phyloP scores from a whole-genome alignment of 2,113 vertebrate genomes.

The Chaetops frenatus region DNA sequence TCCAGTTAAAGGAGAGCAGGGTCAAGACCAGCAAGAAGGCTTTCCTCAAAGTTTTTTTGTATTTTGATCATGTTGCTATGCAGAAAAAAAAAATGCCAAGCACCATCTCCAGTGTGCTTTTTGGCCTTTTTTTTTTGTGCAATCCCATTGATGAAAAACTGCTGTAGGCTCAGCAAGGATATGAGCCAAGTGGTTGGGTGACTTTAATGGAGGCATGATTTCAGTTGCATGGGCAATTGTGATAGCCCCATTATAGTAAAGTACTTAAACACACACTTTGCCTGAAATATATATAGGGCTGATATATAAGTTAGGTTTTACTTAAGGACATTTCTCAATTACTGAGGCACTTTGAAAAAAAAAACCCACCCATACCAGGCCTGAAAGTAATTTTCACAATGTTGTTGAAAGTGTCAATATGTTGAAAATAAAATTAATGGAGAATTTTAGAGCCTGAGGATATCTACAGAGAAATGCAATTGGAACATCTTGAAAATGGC shows the following conservation, averaged over 20 bases:
- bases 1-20: neutral
- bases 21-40: neutral
- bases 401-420: neutral
- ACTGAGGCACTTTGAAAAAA: neutral
- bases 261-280: neutral
- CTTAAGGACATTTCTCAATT: neutral
- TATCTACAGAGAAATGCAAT: neutral
- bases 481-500: neutral
- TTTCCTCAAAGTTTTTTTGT: neutral
- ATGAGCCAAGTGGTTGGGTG: neutral
- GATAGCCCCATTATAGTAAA: neutral
- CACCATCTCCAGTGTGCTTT: neutral
- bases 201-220: neutral
- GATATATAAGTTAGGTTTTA: neutral
- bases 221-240: neutral
- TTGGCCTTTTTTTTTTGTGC: neutral
- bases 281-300: neutral
- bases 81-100: neutral
- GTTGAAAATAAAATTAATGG: neutral
- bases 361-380: rapidly evolving
- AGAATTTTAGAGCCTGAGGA: neutral
- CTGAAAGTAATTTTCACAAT: neutral
- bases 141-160: neutral
- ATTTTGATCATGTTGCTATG: neutral
- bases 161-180: neutral